Evolutionary conservation across 2,113 vertebrate genomes (phyloP).

Genomic region (Esox niger): DNA sequence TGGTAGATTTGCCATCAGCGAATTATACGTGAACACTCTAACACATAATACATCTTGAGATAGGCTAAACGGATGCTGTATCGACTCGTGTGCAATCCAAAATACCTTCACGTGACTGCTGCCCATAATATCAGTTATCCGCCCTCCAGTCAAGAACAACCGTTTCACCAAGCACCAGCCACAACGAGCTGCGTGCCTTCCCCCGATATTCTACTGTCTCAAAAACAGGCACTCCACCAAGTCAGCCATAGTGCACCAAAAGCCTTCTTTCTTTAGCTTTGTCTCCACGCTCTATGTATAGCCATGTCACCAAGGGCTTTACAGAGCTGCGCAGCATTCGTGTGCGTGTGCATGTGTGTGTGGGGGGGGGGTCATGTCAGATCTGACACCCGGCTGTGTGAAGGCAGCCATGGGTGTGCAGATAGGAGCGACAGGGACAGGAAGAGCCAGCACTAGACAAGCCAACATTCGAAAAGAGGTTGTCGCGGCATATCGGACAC

Average conservation of each 20-base stretch:
- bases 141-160: no score
- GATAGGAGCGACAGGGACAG: neutral
- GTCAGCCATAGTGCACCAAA: neutral
- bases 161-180: no score
- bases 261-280: conserved; percentile 27
- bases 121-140: no score
- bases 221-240: neutral
- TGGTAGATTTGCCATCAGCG: no score
- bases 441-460: neutral
- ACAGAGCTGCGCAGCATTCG: conserved; percentile 26
- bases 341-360: neutral
- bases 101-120: no score
- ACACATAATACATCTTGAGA: no score
- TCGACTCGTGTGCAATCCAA: no score
- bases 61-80: no score
- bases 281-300: conserved; percentile 52
- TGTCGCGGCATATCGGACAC: neutral
- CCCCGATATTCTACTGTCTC: neutral
- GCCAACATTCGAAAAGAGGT: neutral
- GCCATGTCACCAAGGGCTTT: conserved; percentile 44
- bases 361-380: conserved; percentile 21
- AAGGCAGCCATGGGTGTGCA: neutral
- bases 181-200: neutral
- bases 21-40: no score
- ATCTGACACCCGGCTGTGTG: conserved; percentile 1